These are phyloP conservation scores for Sinocyclocheilus anophthalmus DNA, from an alignment of 2,113 vertebrate species.

Conservation along the genomic window DNA sequence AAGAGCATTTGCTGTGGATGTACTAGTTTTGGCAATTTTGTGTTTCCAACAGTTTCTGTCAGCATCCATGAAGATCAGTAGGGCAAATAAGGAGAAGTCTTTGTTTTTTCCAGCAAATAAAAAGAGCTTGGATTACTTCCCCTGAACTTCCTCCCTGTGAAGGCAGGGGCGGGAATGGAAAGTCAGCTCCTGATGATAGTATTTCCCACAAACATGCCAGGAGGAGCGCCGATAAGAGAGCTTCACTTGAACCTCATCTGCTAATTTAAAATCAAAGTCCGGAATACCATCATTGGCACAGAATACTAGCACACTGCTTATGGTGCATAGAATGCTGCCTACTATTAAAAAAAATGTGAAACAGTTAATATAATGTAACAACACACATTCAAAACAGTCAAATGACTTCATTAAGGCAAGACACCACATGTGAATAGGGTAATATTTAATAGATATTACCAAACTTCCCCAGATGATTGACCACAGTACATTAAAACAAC, in stretches of 20 bases:
- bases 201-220: slow-evolving; percentile 66
- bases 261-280: slow-evolving; percentile 55
- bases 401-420: too few species aligned
- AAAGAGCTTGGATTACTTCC: slow-evolving; percentile 48
- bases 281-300: too few species aligned
- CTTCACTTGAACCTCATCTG: slow-evolving; percentile 44
- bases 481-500: too few species aligned
- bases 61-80: not conserved
- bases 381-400: too few species aligned
- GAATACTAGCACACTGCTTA: too few species aligned
- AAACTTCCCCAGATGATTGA: too few species aligned
- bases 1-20: not conserved
- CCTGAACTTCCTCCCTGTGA: slow-evolving; percentile 39
- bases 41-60: not conserved
- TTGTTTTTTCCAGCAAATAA: slow-evolving; percentile 23
- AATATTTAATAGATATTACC: too few species aligned
- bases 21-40: not conserved
- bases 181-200: slow-evolving; percentile 52
- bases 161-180: slow-evolving; percentile 34
- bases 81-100: not conserved
- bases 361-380: too few species aligned
- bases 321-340: too few species aligned
- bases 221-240: slow-evolving; percentile 60
- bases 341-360: too few species aligned
- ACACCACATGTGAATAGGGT: too few species aligned